phyloP scores from a whole-genome alignment of 2,888 invertebrate species.

The Sphaeridia pumilis region DNA sequence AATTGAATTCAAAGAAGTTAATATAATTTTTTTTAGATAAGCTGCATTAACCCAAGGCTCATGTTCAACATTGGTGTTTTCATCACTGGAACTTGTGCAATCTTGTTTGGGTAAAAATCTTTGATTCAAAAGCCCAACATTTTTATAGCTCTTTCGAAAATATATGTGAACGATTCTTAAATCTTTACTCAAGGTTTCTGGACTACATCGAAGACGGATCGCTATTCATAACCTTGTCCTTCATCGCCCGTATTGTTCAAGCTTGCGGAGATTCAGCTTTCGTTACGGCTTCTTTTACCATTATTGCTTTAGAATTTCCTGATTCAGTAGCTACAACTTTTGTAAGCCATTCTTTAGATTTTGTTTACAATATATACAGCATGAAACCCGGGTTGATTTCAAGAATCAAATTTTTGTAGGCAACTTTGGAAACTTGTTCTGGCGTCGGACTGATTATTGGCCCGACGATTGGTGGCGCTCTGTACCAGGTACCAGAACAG shows the following conservation, averaged over 20 bases:
- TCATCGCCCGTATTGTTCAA: constrained; percentile 65
- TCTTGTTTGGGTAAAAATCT: constrained; percentile 74
- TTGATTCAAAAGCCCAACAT: too few relatives aligned
- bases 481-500: constrained; percentile 37
- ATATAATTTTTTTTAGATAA: constrained; percentile 44
- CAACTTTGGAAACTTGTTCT: constrained; percentile 40
- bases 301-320: constrained; percentile 53
- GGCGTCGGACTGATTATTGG: constrained; percentile 41
- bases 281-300: constrained; percentile 61
- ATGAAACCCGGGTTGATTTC: neutral
- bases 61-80: constrained; percentile 72
- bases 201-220: constrained; percentile 37
- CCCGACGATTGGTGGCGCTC: constrained; percentile 39
- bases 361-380: neutral
- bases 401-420: constrained; percentile 35
- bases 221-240: constrained; percentile 64
- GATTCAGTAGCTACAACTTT: constrained; percentile 44
- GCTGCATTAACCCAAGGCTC: constrained; percentile 62
- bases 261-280: constrained; percentile 78
- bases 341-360: constrained; percentile 38
- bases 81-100: constrained; percentile 50
- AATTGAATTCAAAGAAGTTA: neutral
- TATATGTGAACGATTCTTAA: neutral
- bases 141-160: neutral
- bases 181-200: constrained; percentile 20